A percentile compares a stretch with the other conserved stretches of the same genome.
phyloP scores from a whole-genome alignment of 1,140 invertebrate species.

The Ericerus pela region DNA sequence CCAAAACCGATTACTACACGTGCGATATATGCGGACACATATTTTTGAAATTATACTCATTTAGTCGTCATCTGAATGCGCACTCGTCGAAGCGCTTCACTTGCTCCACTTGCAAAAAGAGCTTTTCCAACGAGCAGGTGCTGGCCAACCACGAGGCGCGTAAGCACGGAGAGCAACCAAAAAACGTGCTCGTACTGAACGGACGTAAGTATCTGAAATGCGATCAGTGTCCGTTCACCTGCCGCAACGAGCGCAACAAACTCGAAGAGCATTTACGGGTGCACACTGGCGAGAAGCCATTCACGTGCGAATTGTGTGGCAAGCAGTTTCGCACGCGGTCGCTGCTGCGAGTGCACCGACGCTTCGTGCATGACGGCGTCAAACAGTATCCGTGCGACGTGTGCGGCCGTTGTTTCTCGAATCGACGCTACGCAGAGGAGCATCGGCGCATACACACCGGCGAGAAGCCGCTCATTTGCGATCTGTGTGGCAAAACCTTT shows the following conservation, averaged over 20 bases:
- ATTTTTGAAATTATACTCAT: background rate
- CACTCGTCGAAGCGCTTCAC: background rate
- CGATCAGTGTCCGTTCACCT: conserved; percentile 15
- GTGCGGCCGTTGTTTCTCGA: conserved; percentile 37
- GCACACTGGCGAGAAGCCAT: conserved; percentile 46
- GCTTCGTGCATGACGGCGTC: conserved; percentile 44
- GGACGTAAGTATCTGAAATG: conserved; percentile 14
- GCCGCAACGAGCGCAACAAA: conserved; percentile 15
- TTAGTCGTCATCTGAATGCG: background rate
- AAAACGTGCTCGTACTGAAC: background rate
- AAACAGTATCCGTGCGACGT: conserved; percentile 41
- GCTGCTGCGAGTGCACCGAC: conserved; percentile 42
- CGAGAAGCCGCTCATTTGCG: conserved; percentile 21
- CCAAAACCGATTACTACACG: background rate
- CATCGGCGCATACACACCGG: conserved; percentile 26
- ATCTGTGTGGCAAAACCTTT: conserved; percentile 21
- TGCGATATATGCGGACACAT: background rate
- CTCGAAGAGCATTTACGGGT: conserved; percentile 19
- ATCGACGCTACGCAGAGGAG: conserved; percentile 34
- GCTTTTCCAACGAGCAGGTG: background rate
- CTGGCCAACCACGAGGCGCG: background rate
- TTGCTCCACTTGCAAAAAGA: background rate
- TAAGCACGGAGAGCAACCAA: background rate
- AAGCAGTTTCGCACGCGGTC: conserved; percentile 51
- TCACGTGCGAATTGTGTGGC: conserved; percentile 54